These are phyloP conservation scores for Tyrannus savana DNA, from an alignment of 2,113 vertebrate species.

Conservation along the genomic window DNA sequence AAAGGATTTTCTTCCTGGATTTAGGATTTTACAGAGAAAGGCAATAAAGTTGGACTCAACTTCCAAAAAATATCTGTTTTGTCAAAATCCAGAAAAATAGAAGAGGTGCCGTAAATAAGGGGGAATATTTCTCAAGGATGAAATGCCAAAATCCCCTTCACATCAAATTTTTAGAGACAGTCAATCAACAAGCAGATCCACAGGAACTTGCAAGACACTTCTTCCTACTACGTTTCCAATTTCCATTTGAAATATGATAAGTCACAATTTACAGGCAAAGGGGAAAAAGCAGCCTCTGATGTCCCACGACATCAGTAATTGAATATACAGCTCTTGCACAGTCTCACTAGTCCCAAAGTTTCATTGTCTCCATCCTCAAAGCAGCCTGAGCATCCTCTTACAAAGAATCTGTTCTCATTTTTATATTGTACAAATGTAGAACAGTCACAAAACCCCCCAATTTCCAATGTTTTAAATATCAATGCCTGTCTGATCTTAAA, in stretches of 20 bases:
- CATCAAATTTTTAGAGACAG: background rate
- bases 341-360: background rate
- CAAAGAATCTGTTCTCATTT: background rate
- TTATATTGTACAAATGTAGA: background rate
- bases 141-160: background rate
- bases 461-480: conserved; percentile 7
- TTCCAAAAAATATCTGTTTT: background rate
- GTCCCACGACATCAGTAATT: background rate
- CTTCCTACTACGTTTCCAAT: background rate
- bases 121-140: background rate
- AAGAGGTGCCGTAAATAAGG: background rate
- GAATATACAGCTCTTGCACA: background rate
- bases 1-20: background rate
- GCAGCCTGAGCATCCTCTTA: background rate
- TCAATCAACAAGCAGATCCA: background rate
- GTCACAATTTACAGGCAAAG: background rate
- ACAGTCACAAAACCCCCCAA: background rate
- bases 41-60: background rate
- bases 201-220: background rate
- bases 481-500: conserved; percentile 11
- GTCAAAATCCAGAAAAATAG: background rate
- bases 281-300: background rate
- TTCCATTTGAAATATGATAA: background rate
- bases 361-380: background rate
- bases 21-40: background rate